A percentile compares a stretch with the other conserved stretches of the same genome.
Evolutionary conservation across 2,888 invertebrate genomes (phyloP).

Genomic region (Nomada lathburiana): DNA sequence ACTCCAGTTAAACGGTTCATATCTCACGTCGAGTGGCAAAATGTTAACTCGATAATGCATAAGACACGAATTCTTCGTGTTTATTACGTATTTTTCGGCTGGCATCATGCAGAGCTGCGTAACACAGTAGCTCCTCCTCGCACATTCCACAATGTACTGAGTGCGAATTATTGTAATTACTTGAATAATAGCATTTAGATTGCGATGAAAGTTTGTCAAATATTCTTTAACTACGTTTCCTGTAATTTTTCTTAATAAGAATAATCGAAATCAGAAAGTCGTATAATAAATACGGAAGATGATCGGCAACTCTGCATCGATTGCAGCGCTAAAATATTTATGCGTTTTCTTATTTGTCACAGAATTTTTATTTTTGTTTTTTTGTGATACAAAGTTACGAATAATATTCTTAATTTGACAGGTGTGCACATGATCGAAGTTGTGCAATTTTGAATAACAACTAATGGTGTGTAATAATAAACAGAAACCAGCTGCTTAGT

Average conservation of each 20-base stretch:
- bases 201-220: slow-evolving; percentile 61
- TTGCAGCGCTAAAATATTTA: slow-evolving; percentile 61
- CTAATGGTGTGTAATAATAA: neutral
- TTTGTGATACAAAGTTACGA: neutral
- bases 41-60: slow-evolving; percentile 64
- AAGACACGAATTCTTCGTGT: slow-evolving; percentile 67
- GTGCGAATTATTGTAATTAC: slow-evolving; percentile 69
- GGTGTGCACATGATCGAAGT: neutral
- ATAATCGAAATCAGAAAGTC: slow-evolving; percentile 66
- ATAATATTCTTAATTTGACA: neutral
- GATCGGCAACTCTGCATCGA: slow-evolving; percentile 81
- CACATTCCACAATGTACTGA: slow-evolving; percentile 84
- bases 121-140: slow-evolving; percentile 83
- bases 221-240: slow-evolving; percentile 68
- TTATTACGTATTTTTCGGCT: slow-evolving; percentile 72
- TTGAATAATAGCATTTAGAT: slow-evolving; percentile 73
- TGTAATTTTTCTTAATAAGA: slow-evolving; percentile 73
- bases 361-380: slow-evolving; percentile 28
- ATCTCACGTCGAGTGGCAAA: slow-evolving; percentile 69
- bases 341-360: slow-evolving; percentile 26
- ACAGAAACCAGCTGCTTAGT: too few relatives aligned
- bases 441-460: neutral
- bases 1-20: slow-evolving; percentile 49
- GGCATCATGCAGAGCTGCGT: slow-evolving; percentile 83
- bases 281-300: slow-evolving; percentile 76